These are phyloP conservation scores for Lycorma delicatula DNA, from an alignment of 1,140 invertebrate species.

Conservation along the genomic window DNA sequence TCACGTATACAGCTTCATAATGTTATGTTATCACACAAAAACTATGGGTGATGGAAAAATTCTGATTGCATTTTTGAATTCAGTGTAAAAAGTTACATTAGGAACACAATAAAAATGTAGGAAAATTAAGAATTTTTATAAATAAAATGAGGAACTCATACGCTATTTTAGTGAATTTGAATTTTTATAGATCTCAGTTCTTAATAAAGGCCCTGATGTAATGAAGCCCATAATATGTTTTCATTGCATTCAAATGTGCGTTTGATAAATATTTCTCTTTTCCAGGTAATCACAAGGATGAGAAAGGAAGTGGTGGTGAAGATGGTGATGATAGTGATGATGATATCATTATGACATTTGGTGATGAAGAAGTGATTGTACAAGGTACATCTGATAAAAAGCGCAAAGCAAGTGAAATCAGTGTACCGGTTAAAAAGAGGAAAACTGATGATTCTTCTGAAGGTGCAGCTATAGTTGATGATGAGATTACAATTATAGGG, in stretches of 20 bases:
- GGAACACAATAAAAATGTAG: too few species aligned
- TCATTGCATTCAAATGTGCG: too few species aligned
- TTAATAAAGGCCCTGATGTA: too few species aligned
- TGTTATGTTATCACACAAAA: too few species aligned
- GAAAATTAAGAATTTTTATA: neutral
- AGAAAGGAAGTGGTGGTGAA: neutral
- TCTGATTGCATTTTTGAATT: too few species aligned
- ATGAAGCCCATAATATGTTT: too few species aligned
- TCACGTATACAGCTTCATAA: too few species aligned
- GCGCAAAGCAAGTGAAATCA: neutral
- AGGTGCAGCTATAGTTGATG: neutral
- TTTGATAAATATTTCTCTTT: neutral
- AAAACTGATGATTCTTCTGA: neutral
- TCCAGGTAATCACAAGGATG: neutral
- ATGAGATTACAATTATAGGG: neutral
- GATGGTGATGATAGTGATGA: neutral
- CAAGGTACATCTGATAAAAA: neutral
- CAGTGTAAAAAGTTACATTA: too few species aligned
- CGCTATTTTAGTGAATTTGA: neutral
- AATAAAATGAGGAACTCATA: neutral
- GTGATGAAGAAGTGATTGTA: neutral
- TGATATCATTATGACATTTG: neutral
- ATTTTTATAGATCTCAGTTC: neutral
- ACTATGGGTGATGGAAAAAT: too few species aligned
- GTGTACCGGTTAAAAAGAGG: neutral